These are phyloP conservation scores for Thunnus albacares DNA, from an alignment of 2,797 vertebrate species.

Conservation along the genomic window DNA sequence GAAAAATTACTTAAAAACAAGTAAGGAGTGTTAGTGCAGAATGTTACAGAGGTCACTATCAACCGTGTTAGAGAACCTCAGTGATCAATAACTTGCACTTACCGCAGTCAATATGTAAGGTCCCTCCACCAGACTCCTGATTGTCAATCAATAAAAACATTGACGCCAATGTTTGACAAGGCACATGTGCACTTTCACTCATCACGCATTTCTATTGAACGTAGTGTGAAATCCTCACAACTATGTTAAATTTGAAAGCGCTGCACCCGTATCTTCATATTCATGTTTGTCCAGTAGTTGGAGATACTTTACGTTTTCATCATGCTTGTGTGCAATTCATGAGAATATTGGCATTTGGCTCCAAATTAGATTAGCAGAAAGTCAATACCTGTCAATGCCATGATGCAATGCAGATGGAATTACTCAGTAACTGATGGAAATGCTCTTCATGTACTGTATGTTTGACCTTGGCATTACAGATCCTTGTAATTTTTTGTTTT, in stretches of 20 bases:
- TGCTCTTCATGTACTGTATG: not conserved
- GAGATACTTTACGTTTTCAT: not conserved
- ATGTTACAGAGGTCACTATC: slow-evolving; percentile 30
- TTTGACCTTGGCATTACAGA: slow-evolving; percentile 24
- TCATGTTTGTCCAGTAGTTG: not conserved
- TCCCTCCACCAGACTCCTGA: slow-evolving; percentile 33
- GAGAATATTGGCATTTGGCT: slow-evolving; percentile 25
- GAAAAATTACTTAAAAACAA: slow-evolving; percentile 23
- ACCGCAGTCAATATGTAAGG: slow-evolving; percentile 54
- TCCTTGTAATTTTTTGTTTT: not conserved
- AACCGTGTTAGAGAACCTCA: slow-evolving; percentile 16
- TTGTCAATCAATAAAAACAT: slow-evolving; percentile 40
- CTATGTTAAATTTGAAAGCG: not conserved
- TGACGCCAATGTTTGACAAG: not conserved
- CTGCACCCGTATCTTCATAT: not conserved
- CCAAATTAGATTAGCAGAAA: slow-evolving; percentile 22
- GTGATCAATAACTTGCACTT: slow-evolving; percentile 59
- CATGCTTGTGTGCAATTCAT: not conserved
- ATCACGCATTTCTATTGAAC: not conserved
- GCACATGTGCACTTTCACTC: not conserved
- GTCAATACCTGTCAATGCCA: slow-evolving; percentile 19
- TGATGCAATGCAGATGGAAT: slow-evolving; percentile 29
- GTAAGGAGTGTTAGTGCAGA: slow-evolving; percentile 21
- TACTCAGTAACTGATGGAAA: slow-evolving; percentile 7
- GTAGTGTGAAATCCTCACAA: not conserved